phyloP scores from a whole-genome alignment of 2,888 invertebrate genomes.

The Pheosia gnoma region DNA sequence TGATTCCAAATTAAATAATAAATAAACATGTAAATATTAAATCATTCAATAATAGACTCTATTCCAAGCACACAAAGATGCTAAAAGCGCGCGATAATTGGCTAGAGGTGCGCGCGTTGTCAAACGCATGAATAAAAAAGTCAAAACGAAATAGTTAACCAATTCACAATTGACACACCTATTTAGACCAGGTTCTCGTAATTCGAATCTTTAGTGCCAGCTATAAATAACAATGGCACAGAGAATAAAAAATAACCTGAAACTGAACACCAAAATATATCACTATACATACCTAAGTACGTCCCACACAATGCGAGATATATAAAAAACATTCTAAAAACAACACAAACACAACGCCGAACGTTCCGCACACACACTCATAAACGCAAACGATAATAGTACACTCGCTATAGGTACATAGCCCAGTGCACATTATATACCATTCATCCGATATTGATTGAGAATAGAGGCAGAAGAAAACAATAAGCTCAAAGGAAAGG shows the following conservation, averaged over 20 bases:
- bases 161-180: slow-evolving; percentile 1
- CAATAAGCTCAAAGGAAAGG: slow-evolving; percentile 46
- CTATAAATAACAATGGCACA: slow-evolving; percentile 27
- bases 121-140: slow-evolving; percentile 16
- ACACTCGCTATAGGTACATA: slow-evolving; percentile 44
- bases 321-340: slow-evolving; percentile 23
- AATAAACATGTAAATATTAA: background rate
- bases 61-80: slow-evolving; percentile 16
- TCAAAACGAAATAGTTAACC: background rate
- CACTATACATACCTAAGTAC: slow-evolving; percentile 10
- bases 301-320: slow-evolving; percentile 23
- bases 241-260: slow-evolving; percentile 21
- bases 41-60: slow-evolving; percentile 20
- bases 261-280: slow-evolving; percentile 10
- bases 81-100: slow-evolving; percentile 25
- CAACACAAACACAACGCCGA: slow-evolving; percentile 19
- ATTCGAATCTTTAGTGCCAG: slow-evolving; percentile 14
- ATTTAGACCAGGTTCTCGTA: slow-evolving; percentile 11
- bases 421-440: slow-evolving; percentile 37
- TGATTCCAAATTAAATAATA: background rate
- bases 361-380: slow-evolving; percentile 29
- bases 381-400: slow-evolving; percentile 32
- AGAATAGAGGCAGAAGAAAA: slow-evolving; percentile 37
- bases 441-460: slow-evolving; percentile 53
- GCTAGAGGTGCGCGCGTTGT: slow-evolving; percentile 8